Percentiles rank a stretch among this genome's conserved stretches.
Conservation (phyloP, 64 coral and sea anemone genomes). For the Cladopsammia gracilis region DNA sequence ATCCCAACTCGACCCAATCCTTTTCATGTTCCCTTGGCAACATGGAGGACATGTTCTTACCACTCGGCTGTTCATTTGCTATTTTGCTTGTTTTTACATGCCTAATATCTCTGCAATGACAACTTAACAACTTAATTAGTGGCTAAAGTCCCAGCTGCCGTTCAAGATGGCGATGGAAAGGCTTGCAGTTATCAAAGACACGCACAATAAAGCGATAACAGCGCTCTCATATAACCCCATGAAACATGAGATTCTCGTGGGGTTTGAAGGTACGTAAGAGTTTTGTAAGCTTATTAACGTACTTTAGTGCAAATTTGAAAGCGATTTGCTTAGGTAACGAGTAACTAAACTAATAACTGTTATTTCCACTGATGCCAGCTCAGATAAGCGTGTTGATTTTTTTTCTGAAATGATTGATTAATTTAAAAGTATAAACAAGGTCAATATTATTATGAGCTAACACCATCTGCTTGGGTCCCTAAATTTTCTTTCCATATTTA, state of each 20-base stretch:
- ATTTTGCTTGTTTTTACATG: not conserved
- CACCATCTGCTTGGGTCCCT: no score
- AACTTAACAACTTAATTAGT: not conserved
- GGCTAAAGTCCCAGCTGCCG: not conserved
- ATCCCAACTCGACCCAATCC: not conserved
- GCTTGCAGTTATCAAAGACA: slow-evolving; percentile 85
- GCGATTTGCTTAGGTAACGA: no score
- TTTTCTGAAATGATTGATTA: no score
- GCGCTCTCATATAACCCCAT: slow-evolving; percentile 91
- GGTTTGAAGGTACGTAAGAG: slow-evolving; percentile 79
- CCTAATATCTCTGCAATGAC: not conserved
- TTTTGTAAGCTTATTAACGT: no score
- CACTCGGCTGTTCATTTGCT: not conserved
- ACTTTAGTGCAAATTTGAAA: no score
- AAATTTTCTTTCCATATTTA: no score
- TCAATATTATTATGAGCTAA: no score
- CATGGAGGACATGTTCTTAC: not conserved
- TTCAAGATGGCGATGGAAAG: slow-evolving; percentile 93
- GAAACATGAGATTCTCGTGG: slow-evolving; percentile 93
- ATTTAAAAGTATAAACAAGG: no score
- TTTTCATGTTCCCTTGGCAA: slow-evolving; percentile 23
- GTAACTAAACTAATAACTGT: no score
- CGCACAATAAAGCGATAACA: slow-evolving; percentile 89
- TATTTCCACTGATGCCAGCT: no score
- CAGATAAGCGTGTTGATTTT: no score